phyloP scores from a whole-genome alignment of 2,113 vertebrate species.

The Pholis gunnellus region DNA sequence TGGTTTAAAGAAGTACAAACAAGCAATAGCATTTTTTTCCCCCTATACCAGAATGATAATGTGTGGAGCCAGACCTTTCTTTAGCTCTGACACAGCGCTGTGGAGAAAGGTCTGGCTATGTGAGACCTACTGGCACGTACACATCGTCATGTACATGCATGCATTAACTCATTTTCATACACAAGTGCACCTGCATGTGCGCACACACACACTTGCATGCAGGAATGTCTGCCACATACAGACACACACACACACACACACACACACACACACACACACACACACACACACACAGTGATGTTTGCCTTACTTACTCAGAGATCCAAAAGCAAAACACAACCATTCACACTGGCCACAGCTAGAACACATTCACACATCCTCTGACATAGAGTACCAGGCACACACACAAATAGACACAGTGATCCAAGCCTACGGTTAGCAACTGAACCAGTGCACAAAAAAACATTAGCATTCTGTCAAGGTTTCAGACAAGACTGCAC shows the following conservation, averaged over 20 bases:
- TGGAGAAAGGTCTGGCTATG: conserved; percentile 2
- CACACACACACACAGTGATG: not conserved
- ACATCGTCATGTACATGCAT: conserved; percentile 9
- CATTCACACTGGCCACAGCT: conserved; percentile 1
- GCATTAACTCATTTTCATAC: conserved; percentile 11
- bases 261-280: conserved; percentile 23
- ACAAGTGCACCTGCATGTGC: not conserved
- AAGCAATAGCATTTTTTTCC: not conserved
- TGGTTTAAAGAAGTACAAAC: not conserved
- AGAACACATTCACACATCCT: conserved; percentile 19
- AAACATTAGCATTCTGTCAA: conserved; percentile 80
- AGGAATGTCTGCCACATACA: conserved; percentile 5
- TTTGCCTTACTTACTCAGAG: not conserved
- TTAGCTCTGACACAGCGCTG: not conserved
- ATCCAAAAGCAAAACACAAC: conserved; percentile 18
- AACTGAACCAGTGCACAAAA: conserved; percentile 61
- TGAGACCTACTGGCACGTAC: conserved; percentile 16
- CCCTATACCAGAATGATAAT: not conserved
- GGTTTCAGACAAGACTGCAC: conserved; percentile 77
- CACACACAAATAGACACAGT: conserved; percentile 9
- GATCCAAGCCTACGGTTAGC: conserved; percentile 19
- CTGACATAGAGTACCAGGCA: conserved; percentile 6
- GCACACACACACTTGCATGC: conserved; percentile 8
- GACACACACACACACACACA: conserved; percentile 2
- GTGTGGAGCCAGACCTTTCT: not conserved